Conservation (phyloP, 1,140 invertebrate genomes). For the Trichonephila inaurata region DNA sequence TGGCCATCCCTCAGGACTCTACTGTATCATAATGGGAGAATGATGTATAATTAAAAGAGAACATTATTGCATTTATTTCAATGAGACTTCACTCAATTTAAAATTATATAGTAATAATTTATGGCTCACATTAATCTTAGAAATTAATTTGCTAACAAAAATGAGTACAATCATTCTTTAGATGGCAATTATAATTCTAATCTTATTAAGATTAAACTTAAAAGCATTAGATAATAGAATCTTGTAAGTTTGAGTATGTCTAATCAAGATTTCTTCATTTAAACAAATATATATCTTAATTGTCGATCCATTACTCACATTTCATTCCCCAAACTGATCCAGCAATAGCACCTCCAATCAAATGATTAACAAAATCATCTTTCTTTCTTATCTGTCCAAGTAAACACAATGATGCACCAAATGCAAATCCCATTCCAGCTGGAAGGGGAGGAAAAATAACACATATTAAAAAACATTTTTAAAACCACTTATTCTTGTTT, state of each 20-base stretch:
- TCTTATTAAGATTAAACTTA: background rate
- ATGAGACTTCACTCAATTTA: no score
- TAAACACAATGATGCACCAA: constrained; percentile 57
- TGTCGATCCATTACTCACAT: constrained; percentile 49
- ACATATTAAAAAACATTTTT: background rate
- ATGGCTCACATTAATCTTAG: no score
- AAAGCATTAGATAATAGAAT: no score
- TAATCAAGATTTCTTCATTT: no score
- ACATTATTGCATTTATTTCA: no score
- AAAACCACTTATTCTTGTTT: no score
- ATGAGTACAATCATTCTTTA: background rate
- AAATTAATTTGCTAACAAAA: no score
- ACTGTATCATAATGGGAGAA: no score
- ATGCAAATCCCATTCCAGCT: constrained; percentile 70
- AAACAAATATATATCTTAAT: background rate
- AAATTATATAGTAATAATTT: no score
- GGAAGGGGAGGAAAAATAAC: background rate
- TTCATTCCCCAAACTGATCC: constrained; percentile 58
- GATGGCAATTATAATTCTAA: background rate
- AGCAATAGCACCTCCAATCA: constrained; percentile 52
- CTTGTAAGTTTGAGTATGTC: no score
- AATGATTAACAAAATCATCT: constrained; percentile 56
- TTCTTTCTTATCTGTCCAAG: constrained; percentile 59
- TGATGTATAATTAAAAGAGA: no score
- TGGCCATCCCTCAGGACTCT: no score